A percentile compares a stretch with the other conserved stretches of the same genome.
These are phyloP conservation scores for Lasioglossum lativentre DNA, from an alignment of 2,888 invertebrate species.

Conservation along the genomic window DNA sequence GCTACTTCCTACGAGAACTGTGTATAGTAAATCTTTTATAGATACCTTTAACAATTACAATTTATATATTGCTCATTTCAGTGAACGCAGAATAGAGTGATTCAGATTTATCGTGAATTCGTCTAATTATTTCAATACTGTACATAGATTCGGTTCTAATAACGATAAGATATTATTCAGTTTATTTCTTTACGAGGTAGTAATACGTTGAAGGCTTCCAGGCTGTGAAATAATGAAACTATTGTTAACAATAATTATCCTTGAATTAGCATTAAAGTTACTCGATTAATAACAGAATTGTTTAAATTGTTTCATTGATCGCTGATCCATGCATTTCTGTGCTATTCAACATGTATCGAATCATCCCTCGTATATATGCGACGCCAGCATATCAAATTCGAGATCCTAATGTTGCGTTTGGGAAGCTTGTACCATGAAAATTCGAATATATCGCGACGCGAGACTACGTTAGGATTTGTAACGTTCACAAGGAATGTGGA, in stretches of 20 bases:
- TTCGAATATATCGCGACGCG: slow-evolving; percentile 36
- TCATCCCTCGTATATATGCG: slow-evolving; percentile 23
- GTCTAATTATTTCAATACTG: slow-evolving; percentile 59
- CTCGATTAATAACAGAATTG: slow-evolving; percentile 35
- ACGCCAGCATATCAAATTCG: slow-evolving; percentile 33
- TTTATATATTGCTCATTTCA: slow-evolving; percentile 38
- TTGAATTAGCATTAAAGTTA: slow-evolving; percentile 61
- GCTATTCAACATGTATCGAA: slow-evolving; percentile 34
- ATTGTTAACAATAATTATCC: slow-evolving; percentile 65
- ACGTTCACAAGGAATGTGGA: slow-evolving; percentile 66
- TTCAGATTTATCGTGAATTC: slow-evolving; percentile 39
- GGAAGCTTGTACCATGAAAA: slow-evolving; percentile 70
- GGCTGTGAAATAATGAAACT: slow-evolving; percentile 73
- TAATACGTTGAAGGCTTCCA: slow-evolving; percentile 68
- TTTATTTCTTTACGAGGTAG: slow-evolving; percentile 56
- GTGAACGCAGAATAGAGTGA: slow-evolving; percentile 43
- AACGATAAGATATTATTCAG: slow-evolving; percentile 59
- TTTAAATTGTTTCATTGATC: slow-evolving; percentile 49
- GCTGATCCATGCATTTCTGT: slow-evolving; percentile 51
- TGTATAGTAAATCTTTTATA: slow-evolving; percentile 57
- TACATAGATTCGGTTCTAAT: slow-evolving; percentile 66
- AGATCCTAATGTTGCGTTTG: slow-evolving; percentile 69
- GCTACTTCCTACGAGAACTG: slow-evolving; percentile 38
- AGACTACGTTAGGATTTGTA: slow-evolving; percentile 65
- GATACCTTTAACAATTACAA: slow-evolving; percentile 50